Evolutionary conservation across 1,140 invertebrate species (phyloP).

Genomic region (Polyergus mexicanus): DNA sequence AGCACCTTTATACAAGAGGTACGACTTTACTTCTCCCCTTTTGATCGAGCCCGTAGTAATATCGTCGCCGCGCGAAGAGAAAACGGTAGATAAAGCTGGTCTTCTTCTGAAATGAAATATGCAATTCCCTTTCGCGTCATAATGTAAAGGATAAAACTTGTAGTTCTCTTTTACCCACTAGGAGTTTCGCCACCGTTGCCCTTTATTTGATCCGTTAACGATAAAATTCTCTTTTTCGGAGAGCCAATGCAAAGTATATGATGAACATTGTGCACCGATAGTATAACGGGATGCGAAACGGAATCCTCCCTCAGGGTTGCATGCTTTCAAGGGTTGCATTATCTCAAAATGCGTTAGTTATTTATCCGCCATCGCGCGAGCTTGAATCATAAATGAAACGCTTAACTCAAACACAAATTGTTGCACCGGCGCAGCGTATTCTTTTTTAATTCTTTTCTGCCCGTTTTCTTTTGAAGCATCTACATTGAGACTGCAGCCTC

Average conservation of each 20-base stretch:
- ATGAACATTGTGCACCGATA: background rate
- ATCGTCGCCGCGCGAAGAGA: background rate
- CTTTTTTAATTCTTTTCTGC: conserved; percentile 24
- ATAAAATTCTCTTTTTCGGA: conserved; percentile 26
- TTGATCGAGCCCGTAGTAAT: conserved; percentile 53
- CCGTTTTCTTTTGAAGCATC: conserved; percentile 17
- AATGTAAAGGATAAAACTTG: conserved; percentile 39
- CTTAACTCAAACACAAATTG: conserved; percentile 39
- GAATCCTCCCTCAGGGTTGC: background rate
- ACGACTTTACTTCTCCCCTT: conserved; percentile 21
- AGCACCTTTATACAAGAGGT: conserved; percentile 19
- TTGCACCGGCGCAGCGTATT: background rate
- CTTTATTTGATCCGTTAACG: conserved; percentile 38
- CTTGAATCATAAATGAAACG: conserved; percentile 55
- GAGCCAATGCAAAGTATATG: background rate
- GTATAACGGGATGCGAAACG: conserved; percentile 23
- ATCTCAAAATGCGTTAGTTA: conserved; percentile 51
- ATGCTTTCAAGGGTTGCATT: conserved; percentile 29
- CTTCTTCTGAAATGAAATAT: conserved; percentile 39
- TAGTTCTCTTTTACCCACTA: conserved; percentile 9
- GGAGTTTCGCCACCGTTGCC: background rate
- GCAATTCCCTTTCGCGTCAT: background rate
- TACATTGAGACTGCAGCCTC: background rate
- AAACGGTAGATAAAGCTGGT: conserved; percentile 14
- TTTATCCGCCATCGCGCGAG: conserved; percentile 41